Conservation (phyloP, 2,113 vertebrate species). For the Halcyon senegalensis region DNA sequence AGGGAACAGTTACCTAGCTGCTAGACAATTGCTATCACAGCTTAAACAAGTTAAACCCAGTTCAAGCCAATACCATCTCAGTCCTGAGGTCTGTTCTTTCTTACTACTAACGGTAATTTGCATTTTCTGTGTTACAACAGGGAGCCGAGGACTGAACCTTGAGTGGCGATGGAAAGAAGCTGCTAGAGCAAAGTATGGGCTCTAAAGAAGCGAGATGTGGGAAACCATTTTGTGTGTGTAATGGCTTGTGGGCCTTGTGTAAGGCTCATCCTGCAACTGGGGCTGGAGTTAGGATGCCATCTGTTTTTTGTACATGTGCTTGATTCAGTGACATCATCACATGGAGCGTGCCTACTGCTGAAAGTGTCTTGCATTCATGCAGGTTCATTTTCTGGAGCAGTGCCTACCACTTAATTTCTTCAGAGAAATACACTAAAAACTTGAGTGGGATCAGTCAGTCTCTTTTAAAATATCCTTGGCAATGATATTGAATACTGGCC, state of each 20-base stretch:
- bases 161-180: neutral
- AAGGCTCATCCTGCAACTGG: neutral
- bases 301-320: accelerated
- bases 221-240: neutral
- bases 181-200: neutral
- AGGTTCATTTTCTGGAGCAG: neutral
- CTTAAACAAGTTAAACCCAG: neutral
- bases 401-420: neutral
- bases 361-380: accelerated
- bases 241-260: neutral
- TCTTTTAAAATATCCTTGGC: neutral
- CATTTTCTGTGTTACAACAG: neutral
- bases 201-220: neutral
- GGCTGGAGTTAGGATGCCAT: neutral
- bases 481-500: neutral
- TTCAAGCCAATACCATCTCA: neutral
- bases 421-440: neutral
- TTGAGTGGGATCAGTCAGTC: neutral
- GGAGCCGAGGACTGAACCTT: accelerated
- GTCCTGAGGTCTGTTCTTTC: neutral
- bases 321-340: accelerated
- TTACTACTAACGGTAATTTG: neutral
- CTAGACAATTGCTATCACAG: neutral
- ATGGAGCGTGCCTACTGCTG: neutral
- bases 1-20: neutral